These are phyloP conservation scores for Scyliorhinus canicula DNA, from an alignment of 2,797 vertebrate species.

Conservation along the genomic window DNA sequence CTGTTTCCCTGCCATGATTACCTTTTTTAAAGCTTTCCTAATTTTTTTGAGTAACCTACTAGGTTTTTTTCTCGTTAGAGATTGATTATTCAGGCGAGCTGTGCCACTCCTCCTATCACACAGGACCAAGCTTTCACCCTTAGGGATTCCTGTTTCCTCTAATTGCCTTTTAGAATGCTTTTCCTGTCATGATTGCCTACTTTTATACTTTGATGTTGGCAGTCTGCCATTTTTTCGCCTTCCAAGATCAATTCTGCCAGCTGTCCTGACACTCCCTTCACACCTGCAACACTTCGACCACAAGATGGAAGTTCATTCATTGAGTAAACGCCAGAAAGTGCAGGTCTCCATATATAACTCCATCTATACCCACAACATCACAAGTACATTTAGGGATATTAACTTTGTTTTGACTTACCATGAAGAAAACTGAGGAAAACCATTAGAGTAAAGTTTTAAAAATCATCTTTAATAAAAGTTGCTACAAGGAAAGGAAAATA, in stretches of 20 bases:
- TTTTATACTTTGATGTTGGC: constrained; percentile 4
- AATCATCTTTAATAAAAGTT: neutral
- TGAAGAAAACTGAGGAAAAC: neutral
- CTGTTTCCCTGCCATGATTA: neutral
- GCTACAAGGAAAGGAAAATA: neutral
- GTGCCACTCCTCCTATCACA: neutral
- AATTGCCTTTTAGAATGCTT: constrained; percentile 18
- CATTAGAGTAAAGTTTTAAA: neutral
- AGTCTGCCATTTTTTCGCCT: neutral
- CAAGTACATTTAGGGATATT: neutral
- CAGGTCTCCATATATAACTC: neutral
- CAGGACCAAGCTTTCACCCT: neutral
- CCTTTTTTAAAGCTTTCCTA: neutral
- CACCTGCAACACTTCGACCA: neutral
- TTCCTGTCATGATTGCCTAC: neutral
- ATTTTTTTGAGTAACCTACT: neutral
- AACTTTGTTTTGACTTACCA: neutral
- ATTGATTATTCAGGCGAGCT: neutral
- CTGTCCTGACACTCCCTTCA: neutral
- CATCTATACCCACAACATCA: neutral
- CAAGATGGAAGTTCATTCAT: neutral
- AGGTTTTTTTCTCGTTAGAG: neutral
- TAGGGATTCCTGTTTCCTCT: neutral
- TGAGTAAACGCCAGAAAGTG: neutral
- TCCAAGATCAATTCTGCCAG: neutral